Percentiles rank a stretch among this genome's conserved stretches.
These are phyloP conservation scores for Carterocephalus palaemon DNA, from an alignment of 2,888 invertebrate genomes.

Conservation along the genomic window DNA sequence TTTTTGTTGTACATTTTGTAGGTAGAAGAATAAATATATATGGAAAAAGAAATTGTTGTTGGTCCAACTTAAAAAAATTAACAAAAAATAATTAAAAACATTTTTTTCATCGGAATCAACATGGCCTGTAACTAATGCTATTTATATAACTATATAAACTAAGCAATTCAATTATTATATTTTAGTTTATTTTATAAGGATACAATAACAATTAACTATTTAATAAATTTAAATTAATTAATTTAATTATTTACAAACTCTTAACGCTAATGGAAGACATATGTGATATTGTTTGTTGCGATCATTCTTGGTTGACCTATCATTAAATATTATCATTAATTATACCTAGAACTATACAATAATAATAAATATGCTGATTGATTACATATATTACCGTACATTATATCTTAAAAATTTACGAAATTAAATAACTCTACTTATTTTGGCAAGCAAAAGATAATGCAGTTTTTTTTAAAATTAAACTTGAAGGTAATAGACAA, in stretches of 20 bases:
- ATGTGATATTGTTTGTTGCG: slow-evolving; percentile 76
- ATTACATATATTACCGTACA: no score
- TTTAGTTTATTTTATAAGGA: slow-evolving; percentile 3
- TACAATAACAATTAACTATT: neutral
- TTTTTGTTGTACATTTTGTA: no score
- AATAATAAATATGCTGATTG: neutral
- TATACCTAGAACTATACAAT: slow-evolving; percentile 30
- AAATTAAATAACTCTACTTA: no score
- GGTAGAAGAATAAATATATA: no score
- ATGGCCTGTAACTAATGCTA: no score
- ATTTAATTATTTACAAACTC: neutral
- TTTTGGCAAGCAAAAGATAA: slow-evolving; percentile 21
- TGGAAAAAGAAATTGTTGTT: no score
- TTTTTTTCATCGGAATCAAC: no score
- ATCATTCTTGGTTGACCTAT: slow-evolving; percentile 72
- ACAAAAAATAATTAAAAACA: no score
- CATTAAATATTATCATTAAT: slow-evolving; percentile 25
- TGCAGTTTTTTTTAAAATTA: slow-evolving; percentile 23
- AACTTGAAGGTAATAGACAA: no score
- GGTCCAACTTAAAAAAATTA: no score
- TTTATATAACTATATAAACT: slow-evolving; percentile 34
- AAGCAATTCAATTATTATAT: slow-evolving; percentile 33
- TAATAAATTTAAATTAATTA: neutral
- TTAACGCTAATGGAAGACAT: slow-evolving; percentile 63
- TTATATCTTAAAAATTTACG: no score